phyloP scores from a whole-genome alignment of 2,888 invertebrate species.

The Philopedon plagiatum region DNA sequence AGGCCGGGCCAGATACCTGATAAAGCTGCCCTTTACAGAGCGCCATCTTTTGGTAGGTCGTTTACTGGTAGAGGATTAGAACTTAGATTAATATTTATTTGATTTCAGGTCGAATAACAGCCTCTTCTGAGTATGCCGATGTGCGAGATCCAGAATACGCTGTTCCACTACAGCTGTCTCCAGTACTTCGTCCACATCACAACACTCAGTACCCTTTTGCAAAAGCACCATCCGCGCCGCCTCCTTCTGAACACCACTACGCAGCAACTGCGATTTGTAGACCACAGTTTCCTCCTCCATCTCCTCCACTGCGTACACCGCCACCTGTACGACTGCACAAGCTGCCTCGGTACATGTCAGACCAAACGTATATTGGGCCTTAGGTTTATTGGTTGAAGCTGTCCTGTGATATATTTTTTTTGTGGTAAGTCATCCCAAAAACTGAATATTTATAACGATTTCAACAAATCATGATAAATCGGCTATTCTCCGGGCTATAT shows the following conservation, averaged over 20 bases:
- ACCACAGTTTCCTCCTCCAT: constrained; percentile 63
- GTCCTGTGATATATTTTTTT: constrained; percentile 61
- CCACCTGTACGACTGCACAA: constrained; percentile 68
- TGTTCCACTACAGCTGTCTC: constrained; percentile 72
- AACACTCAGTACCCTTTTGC: no score
- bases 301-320: constrained; percentile 64
- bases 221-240: constrained; percentile 73
- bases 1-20: constrained; percentile 62
- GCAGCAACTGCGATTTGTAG: constrained; percentile 78
- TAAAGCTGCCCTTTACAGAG: constrained; percentile 66
- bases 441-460: not conserved
- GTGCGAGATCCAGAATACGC: constrained; percentile 76
- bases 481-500: no score
- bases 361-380: constrained; percentile 65
- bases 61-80: not conserved
- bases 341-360: constrained; percentile 65
- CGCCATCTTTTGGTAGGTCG: constrained; percentile 58
- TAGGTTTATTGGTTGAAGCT: constrained; percentile 50
- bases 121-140: constrained; percentile 65
- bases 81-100: not conserved
- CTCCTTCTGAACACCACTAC: constrained; percentile 80
- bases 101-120: constrained; percentile 57
- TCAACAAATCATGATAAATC: no score
- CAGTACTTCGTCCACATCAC: constrained; percentile 47
- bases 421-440: not conserved